These are phyloP conservation scores for Anolis apletophallus DNA, from an alignment of 2,797 vertebrate genomes.

Conservation along the genomic window DNA sequence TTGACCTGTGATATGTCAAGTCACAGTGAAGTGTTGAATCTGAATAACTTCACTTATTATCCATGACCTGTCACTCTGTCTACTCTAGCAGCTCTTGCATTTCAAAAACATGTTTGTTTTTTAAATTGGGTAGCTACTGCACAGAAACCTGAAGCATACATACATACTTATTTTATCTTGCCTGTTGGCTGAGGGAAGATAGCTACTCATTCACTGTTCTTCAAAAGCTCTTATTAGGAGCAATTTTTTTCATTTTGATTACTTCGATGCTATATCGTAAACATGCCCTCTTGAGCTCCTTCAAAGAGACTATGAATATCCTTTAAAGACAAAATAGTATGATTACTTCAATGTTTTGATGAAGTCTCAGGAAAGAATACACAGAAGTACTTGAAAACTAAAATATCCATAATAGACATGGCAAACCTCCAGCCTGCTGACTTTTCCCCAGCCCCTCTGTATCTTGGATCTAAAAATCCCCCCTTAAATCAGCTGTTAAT, in stretches of 20 bases:
- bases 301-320: not conserved
- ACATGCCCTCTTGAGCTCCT: no score
- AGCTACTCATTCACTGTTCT: not conserved
- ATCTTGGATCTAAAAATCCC: not conserved
- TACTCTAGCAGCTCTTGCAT: conserved; percentile 22
- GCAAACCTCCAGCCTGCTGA: not conserved
- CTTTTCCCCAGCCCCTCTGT: not conserved
- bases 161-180: not conserved
- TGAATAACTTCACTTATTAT: conserved; percentile 26
- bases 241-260: not conserved
- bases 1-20: conserved; percentile 19
- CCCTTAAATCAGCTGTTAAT: not conserved
- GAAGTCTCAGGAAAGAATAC: not conserved
- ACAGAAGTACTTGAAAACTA: not conserved
- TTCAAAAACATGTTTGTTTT: conserved; percentile 5
- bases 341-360: not conserved
- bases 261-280: not conserved
- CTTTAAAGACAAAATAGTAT: not conserved
- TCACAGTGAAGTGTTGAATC: conserved; percentile 19
- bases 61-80: conserved; percentile 13
- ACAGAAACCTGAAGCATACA: not conserved
- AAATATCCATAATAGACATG: not conserved
- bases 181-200: not conserved
- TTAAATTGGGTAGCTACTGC: not conserved
- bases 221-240: not conserved